A percentile compares a stretch with the other conserved stretches of the same genome.
These are phyloP conservation scores for Drosophila chauvacae DNA, from an alignment of 1,140 invertebrate species.

Conservation along the genomic window DNA sequence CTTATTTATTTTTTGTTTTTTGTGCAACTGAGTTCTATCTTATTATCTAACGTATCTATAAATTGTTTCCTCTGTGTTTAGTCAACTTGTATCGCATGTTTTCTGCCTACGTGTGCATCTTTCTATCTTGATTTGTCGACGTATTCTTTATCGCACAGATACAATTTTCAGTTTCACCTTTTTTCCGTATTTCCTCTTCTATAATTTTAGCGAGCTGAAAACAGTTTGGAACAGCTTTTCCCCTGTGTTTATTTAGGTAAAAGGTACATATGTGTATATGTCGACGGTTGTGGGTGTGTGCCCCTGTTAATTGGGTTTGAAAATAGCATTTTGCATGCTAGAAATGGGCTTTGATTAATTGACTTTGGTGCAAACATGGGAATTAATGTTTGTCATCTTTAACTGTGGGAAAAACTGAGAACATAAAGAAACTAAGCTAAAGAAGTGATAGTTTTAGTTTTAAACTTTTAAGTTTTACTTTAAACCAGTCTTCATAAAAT, in stretches of 20 bases:
- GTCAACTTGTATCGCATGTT: conserved; percentile 25
- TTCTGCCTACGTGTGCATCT: conserved; percentile 8
- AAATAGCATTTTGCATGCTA: conserved; percentile 31
- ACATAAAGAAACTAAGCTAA: neutral
- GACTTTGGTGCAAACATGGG: conserved; percentile 4
- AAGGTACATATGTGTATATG: conserved; percentile 10
- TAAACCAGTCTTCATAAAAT: neutral
- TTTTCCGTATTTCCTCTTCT: conserved; percentile 10
- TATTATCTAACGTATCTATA: neutral
- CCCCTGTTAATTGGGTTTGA: conserved; percentile 38
- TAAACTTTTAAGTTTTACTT: neutral
- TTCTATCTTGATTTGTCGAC: conserved; percentile 13
- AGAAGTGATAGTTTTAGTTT: neutral
- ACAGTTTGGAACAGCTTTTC: conserved; percentile 37
- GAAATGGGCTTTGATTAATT: conserved; percentile 35
- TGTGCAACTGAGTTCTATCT: neutral
- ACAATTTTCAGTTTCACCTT: conserved; percentile 21
- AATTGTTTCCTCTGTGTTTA: neutral
- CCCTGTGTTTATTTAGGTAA: conserved; percentile 23
- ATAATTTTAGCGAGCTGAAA: conserved; percentile 30
- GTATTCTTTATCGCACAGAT: conserved; percentile 27
- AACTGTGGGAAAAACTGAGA: neutral
- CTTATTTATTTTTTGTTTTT: too few species aligned
- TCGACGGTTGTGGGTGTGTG: conserved; percentile 26
- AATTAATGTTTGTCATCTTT: neutral